Conservation (phyloP, 2,888 invertebrate species). For the Metopia argyrocephala region DNA sequence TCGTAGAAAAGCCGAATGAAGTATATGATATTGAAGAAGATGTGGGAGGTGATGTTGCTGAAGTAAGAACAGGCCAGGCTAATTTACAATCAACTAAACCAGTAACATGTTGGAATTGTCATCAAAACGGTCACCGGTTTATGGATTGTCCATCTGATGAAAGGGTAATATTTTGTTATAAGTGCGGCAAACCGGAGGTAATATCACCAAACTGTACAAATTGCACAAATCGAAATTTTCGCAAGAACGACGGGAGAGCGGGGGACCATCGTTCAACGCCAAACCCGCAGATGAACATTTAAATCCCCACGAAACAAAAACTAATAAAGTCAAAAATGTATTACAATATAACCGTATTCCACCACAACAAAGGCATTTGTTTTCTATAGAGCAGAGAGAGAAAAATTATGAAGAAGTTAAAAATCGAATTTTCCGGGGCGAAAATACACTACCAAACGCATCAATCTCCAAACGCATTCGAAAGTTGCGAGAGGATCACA, state of each 20-base stretch:
- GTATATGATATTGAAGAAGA: background rate
- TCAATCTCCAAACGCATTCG: background rate
- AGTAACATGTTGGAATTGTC: slow-evolving; percentile 41
- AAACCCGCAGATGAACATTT: background rate
- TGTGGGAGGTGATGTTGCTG: no score
- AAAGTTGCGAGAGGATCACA: slow-evolving; percentile 2
- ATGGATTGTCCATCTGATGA: slow-evolving; percentile 16
- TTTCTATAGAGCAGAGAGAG: background rate
- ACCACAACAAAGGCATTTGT: background rate
- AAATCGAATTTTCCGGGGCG: slow-evolving; percentile 13
- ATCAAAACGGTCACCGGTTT: slow-evolving; percentile 17
- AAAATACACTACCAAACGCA: background rate
- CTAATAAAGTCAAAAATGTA: background rate
- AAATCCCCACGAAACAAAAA: no score
- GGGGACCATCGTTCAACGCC: no score
- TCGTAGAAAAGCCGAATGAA: background rate
- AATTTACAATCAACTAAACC: background rate
- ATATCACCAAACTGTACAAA: background rate
- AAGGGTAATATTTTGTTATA: slow-evolving; percentile 35
- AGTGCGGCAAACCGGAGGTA: no score
- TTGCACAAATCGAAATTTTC: background rate
- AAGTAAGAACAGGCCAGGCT: no score
- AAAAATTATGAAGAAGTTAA: background rate
- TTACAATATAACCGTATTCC: background rate
- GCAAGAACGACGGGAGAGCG: no score